Percentiles rank a stretch among this genome's conserved stretches.
Conservation (phyloP, 2,888 invertebrate species). For the Cantharis nigra region DNA sequence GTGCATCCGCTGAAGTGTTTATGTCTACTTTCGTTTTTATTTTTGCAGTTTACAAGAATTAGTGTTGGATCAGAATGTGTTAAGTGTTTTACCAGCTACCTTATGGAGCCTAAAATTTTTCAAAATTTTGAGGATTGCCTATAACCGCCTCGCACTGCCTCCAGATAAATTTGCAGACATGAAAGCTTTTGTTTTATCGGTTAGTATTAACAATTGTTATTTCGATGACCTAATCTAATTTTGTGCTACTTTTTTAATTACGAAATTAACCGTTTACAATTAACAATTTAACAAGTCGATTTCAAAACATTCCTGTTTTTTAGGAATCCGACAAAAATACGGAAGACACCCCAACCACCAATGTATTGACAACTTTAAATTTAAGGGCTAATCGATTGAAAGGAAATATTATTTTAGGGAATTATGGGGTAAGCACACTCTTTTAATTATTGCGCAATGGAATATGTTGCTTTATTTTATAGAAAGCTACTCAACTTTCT, state of each 20-base stretch:
- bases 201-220: slow-evolving; percentile 47
- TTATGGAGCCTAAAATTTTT: slow-evolving; percentile 65
- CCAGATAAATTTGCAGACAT: slow-evolving; percentile 60
- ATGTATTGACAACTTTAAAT: slow-evolving; percentile 73
- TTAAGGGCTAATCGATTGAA: slow-evolving; percentile 77
- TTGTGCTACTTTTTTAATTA: slow-evolving; percentile 7
- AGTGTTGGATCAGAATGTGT: slow-evolving; percentile 72
- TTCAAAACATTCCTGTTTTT: slow-evolving; percentile 24
- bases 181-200: slow-evolving; percentile 61
- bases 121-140: slow-evolving; percentile 63
- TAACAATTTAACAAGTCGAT: neutral
- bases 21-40: slow-evolving; percentile 41
- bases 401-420: slow-evolving; percentile 83
- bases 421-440: slow-evolving; percentile 72
- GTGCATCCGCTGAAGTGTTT: slow-evolving; percentile 49
- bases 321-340: slow-evolving; percentile 51
- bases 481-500: slow-evolving; percentile 5
- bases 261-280: neutral
- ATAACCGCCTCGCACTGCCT: slow-evolving; percentile 59
- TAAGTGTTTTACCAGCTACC: slow-evolving; percentile 65
- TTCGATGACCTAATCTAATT: slow-evolving; percentile 7
- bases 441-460: neutral
- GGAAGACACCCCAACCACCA: slow-evolving; percentile 45
- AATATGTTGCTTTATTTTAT: neutral
- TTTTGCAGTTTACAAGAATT: slow-evolving; percentile 71